Evolutionary conservation across 1,140 invertebrate genomes (phyloP).

Genomic region (Diachasmimorpha longicaudata): DNA sequence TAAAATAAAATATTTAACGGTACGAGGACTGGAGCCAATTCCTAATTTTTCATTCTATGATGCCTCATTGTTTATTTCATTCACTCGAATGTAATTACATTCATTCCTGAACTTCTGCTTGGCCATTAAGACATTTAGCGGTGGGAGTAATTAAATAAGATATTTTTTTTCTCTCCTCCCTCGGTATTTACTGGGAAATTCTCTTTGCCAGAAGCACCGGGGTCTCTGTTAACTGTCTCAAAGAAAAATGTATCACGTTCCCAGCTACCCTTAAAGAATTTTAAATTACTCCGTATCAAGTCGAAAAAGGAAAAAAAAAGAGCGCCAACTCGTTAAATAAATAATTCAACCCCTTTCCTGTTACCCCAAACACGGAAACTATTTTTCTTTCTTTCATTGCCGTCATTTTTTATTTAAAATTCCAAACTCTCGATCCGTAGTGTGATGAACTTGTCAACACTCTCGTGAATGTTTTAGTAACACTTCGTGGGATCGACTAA

Average conservation of each 20-base stretch:
- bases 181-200: neutral
- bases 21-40: no score
- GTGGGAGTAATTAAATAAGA: conserved; percentile 2
- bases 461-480: no score
- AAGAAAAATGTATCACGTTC: conserved; percentile 2
- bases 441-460: neutral
- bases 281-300: neutral
- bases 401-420: neutral
- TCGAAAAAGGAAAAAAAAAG: neutral
- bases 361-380: neutral
- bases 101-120: neutral
- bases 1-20: no score
- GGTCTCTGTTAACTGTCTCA: neutral
- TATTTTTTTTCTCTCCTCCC: neutral
- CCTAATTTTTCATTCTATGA: neutral
- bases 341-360: neutral
- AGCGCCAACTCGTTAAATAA: neutral
- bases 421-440: neutral
- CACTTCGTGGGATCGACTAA: neutral
- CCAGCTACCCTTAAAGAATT: neutral
- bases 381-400: neutral
- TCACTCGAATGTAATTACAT: neutral
- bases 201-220: neutral
- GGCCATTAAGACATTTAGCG: neutral
- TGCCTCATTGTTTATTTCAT: neutral